Conservation (phyloP, 2,113 vertebrate species). For the Rattus rattus region DNA sequence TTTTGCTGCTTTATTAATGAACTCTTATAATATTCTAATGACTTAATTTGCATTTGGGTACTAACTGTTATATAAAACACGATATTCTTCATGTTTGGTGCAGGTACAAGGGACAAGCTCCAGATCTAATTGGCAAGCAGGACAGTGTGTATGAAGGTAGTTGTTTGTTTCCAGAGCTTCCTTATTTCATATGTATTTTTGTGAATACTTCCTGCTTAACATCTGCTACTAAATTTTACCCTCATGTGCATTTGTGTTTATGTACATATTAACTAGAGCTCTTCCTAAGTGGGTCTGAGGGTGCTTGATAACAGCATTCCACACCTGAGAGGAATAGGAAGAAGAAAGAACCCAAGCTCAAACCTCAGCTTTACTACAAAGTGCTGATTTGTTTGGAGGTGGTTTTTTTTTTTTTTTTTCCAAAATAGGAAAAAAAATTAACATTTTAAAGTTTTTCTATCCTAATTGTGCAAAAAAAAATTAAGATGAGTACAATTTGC, state of each 20-base stretch:
- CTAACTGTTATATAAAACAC: slow-evolving; percentile 77
- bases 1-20: slow-evolving; percentile 80
- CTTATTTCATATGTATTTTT: slow-evolving; percentile 73
- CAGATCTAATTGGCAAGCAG: slow-evolving; percentile 98
- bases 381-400: slow-evolving; percentile 25
- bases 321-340: slow-evolving; percentile 54
- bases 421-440: slow-evolving; percentile 8
- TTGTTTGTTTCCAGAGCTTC: slow-evolving; percentile 72
- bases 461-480: slow-evolving; percentile 29
- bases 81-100: slow-evolving; percentile 77
- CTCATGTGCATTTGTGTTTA: slow-evolving; percentile 64
- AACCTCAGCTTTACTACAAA: background rate
- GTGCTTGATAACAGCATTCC: slow-evolving; percentile 17
- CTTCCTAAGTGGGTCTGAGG: background rate
- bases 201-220: slow-evolving; percentile 67
- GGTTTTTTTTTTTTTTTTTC: background rate
- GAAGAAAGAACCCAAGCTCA: slow-evolving; percentile 32
- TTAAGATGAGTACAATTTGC: background rate
- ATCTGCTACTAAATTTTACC: slow-evolving; percentile 73
- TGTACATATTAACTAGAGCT: slow-evolving; percentile 44
- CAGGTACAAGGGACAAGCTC: slow-evolving; percentile 98
- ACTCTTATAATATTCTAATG: slow-evolving; percentile 76
- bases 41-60: slow-evolving; percentile 74
- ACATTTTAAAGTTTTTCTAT: slow-evolving; percentile 49
- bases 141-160: slow-evolving; percentile 99